phyloP scores from a whole-genome alignment of 2,113 vertebrate species.

The Nesogale talazaci region DNA sequence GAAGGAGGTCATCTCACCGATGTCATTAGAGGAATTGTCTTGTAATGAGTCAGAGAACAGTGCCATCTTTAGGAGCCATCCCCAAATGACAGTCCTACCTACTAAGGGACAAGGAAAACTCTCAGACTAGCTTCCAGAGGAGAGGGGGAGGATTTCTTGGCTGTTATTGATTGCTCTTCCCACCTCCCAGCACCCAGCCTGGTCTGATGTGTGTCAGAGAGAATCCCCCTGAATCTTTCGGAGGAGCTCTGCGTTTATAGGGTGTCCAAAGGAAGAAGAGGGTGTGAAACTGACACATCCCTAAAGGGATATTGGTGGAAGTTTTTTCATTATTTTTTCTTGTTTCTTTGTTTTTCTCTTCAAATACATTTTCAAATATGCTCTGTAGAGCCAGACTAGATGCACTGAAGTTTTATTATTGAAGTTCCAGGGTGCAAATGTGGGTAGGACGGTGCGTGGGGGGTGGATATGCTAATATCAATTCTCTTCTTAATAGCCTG shows the following conservation, averaged over 20 bases:
- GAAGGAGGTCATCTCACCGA: constrained; percentile 19
- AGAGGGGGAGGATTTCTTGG: not conserved
- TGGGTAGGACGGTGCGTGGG: not conserved
- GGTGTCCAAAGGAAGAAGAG: constrained; percentile 9
- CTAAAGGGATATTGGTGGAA: constrained; percentile 13
- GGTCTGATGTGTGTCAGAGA: constrained; percentile 42
- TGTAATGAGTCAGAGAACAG: constrained; percentile 27
- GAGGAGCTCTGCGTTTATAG: not conserved
- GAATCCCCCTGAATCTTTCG: not conserved
- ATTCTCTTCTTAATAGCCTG: not conserved
- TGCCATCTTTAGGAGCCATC: not conserved
- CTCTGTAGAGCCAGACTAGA: constrained; percentile 16
- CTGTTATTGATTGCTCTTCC: not conserved
- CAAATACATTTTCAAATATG: constrained; percentile 7
- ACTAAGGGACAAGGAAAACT: not conserved
- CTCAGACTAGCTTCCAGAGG: not conserved
- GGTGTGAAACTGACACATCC: constrained; percentile 24
- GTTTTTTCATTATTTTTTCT: not conserved
- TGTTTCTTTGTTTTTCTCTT: constrained; percentile 57
- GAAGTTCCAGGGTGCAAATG: not conserved
- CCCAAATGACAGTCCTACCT: not conserved
- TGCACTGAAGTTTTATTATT: not conserved
- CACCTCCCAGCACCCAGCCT: not conserved
- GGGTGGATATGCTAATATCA: not conserved
- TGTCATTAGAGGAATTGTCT: not conserved